These are phyloP conservation scores for Sitta carolinensis DNA, from an alignment of 2,797 vertebrate species.

Conservation along the genomic window DNA sequence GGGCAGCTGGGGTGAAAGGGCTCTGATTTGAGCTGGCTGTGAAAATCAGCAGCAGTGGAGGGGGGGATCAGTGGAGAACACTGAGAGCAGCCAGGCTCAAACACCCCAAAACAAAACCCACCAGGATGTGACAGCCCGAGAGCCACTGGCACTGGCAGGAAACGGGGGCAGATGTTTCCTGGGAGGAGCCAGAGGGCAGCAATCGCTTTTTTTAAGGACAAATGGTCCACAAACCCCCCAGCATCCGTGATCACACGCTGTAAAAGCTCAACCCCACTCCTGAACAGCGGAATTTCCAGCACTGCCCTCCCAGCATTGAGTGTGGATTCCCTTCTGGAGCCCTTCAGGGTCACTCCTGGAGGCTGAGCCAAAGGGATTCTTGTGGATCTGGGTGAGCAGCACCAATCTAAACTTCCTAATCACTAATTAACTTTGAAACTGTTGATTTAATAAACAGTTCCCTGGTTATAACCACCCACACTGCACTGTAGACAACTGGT, in stretches of 20 bases:
- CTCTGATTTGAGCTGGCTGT: not conserved
- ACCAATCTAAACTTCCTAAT: accelerated
- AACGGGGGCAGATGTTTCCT: not conserved
- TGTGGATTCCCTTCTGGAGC: not conserved
- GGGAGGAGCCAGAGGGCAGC: not conserved
- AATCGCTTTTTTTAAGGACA: not conserved
- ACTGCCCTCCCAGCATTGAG: not conserved
- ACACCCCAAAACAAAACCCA: not conserved
- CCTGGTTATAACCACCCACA: not conserved
- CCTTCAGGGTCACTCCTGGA: not conserved
- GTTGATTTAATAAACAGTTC: not conserved
- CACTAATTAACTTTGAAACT: not conserved
- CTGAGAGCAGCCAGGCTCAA: not conserved
- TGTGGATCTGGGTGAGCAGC: not conserved
- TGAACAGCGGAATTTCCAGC: not conserved
- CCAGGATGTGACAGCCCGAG: not conserved
- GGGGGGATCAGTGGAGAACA: not conserved
- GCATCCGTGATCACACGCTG: accelerated
- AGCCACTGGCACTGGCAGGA: not conserved
- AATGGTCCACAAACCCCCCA: accelerated
- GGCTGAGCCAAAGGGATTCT: not conserved
- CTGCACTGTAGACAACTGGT: too few relatives aligned
- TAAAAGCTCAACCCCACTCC: not conserved
- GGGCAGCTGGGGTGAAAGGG: not conserved
- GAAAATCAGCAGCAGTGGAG: accelerated